Evolutionary conservation across 2,888 invertebrate genomes (phyloP).

Genomic region (Aelia acuminata): DNA sequence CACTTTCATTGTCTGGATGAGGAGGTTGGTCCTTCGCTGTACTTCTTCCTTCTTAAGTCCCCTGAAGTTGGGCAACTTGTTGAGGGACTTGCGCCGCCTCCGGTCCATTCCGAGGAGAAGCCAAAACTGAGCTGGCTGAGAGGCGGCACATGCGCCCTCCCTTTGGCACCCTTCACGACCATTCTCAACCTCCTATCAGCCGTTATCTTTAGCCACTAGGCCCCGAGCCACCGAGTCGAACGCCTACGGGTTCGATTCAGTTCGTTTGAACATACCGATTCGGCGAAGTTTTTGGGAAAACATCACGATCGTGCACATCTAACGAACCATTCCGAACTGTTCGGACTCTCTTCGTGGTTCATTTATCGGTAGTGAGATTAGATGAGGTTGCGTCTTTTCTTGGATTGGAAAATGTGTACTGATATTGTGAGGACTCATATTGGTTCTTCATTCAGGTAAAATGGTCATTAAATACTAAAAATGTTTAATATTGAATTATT

Average conservation of each 20-base stretch:
- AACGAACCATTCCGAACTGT: not conserved
- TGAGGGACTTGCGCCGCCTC: constrained; percentile 54
- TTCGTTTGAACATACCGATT: not conserved
- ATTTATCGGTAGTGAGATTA: not conserved
- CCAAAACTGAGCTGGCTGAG: not conserved
- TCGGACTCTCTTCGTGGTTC: not conserved
- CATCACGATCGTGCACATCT: too few relatives aligned
- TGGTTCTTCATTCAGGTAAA: not conserved
- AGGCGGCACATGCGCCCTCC: constrained; percentile 37
- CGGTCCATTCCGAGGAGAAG: not conserved
- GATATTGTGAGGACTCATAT: not conserved
- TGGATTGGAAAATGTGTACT: not conserved
- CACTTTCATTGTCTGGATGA: constrained; percentile 87
- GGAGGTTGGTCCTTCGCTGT: constrained; percentile 80
- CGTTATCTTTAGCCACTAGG: constrained; percentile 46
- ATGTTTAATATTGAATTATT: too few relatives aligned
- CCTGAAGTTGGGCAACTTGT: constrained; percentile 72
- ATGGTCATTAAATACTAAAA: not conserved
- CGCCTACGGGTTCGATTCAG: not conserved
- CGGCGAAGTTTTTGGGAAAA: not conserved
- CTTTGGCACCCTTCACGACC: constrained; percentile 54
- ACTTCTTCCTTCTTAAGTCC: constrained; percentile 84
- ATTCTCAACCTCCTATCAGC: constrained; percentile 15
- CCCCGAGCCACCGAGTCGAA: not conserved
- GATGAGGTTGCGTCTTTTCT: not conserved